Evolutionary conservation across 2,888 invertebrate genomes (phyloP).

Genomic region (Norana najaformis): DNA sequence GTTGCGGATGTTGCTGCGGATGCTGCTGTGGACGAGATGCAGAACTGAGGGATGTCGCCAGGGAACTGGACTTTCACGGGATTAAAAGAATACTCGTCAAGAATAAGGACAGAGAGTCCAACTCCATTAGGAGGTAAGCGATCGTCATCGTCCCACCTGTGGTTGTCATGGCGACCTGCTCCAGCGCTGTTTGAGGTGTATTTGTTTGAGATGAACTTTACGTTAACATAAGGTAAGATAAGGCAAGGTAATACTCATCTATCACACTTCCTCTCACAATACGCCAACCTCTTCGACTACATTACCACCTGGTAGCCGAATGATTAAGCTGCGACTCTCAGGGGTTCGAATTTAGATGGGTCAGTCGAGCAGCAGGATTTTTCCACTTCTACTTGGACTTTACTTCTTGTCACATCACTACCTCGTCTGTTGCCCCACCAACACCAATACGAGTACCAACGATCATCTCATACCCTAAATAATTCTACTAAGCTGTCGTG

Average conservation of each 20-base stretch:
- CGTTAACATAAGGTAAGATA: not conserved
- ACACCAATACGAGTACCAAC: not conserved
- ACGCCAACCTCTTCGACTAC: not conserved
- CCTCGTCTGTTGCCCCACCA: no score
- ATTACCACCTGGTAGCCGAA: not conserved
- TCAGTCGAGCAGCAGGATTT: not conserved
- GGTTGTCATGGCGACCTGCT: no score
- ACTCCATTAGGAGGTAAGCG: not conserved
- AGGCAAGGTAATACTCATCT: not conserved
- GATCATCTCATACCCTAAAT: not conserved
- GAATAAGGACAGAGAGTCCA: slow-evolving; percentile 18
- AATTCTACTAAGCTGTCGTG: not conserved
- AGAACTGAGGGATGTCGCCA: not conserved
- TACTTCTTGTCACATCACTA: no score
- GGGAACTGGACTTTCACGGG: slow-evolving; percentile 23
- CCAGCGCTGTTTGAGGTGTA: no score
- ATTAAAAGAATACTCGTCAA: slow-evolving; percentile 17
- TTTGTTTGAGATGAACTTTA: no score
- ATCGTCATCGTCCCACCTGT: not conserved
- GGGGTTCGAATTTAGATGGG: not conserved
- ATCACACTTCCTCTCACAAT: not conserved
- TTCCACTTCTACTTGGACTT: no score
- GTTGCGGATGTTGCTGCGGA: not conserved
- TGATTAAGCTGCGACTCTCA: not conserved
- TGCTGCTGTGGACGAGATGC: not conserved